Percentiles rank a stretch among this genome's conserved stretches.
Conservation (phyloP, 2,113 vertebrate genomes). For the Neodontobutis hainanensis region DNA sequence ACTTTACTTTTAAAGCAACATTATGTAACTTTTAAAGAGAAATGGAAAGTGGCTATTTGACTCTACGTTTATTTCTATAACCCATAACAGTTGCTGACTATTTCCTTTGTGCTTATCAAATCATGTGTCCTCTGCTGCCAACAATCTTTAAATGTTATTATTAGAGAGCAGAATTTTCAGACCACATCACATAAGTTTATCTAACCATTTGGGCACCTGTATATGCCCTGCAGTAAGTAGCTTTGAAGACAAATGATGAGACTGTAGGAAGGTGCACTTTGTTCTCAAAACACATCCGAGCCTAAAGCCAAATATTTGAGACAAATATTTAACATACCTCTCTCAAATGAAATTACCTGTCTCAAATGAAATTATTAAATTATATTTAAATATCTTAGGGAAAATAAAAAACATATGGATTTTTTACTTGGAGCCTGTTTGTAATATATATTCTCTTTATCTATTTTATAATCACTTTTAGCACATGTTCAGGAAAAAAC, state of each 20-base stretch:
- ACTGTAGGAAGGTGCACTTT: background rate
- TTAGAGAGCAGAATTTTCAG: background rate
- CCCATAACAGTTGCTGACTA: background rate
- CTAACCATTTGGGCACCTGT: too few species aligned
- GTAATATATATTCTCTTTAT: background rate
- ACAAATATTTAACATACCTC: background rate
- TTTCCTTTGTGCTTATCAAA: background rate
- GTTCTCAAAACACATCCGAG: background rate
- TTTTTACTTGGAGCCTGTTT: background rate
- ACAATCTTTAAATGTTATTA: background rate
- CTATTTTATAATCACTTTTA: conserved; percentile 6
- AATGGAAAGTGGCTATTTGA: background rate
- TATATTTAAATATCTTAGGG: background rate
- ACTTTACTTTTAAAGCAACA: too few species aligned
- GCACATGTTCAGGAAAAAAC: conserved; percentile 12
- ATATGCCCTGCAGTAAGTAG: background rate
- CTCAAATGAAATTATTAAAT: background rate
- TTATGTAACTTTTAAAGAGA: too few species aligned
- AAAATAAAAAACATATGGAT: background rate
- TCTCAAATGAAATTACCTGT: background rate
- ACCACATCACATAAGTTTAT: background rate
- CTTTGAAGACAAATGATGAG: background rate
- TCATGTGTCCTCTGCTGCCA: background rate
- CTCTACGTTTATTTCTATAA: background rate
- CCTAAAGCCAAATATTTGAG: background rate